Evolutionary conservation across 1,140 invertebrate genomes (phyloP), one percentile per base, ranked within the genome.

Genomic region (Pteromalus puparum): DNA sequence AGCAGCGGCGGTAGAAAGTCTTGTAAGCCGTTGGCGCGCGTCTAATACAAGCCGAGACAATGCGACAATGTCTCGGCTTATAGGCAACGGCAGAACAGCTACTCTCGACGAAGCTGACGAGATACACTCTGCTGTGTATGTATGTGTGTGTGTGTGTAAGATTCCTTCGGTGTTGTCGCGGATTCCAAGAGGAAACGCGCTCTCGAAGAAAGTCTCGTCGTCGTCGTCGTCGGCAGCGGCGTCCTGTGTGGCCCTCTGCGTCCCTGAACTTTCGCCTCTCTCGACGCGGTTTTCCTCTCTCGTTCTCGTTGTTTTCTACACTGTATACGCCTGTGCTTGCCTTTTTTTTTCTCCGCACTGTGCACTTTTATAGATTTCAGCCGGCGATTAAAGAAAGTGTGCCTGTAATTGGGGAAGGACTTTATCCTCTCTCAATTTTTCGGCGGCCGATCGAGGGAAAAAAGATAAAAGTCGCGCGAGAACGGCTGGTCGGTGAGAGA

Each of bases 241-340:
- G 67, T 70, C 67, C 67, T 70, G 67, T 70, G 67, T 28, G 67
- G 67, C 67, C 28, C 67, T 70, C 67, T 24, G 21, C 7, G 48
- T 53, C 53, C 72, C 81, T 82, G 81, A 75, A 82, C 72, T 75
- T 82, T 82, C 81, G 81, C 72, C 72, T 81, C 80, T 53, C 10
- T 6, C 30, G 30, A 34, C 24, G 21, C 24, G 12, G 30, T 73
- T 73, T 28, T 28, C 18, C 72, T 13, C n/a, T 34, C 3, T 34
- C 30, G 3, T 34, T 34, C 30, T 73, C 15, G 26, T 13, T 73
- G 10, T 70, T 30, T 70, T 70, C 67, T 70, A 21, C 28, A 3
- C 6, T 15, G n/a, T 28, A 28, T 70, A 70, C 67, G n/a, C 38
- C 38, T 18, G 3, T n/a, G n/a, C 53, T 70, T 26, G n/a, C n/a